Evolutionary conservation across 2,888 invertebrate genomes (phyloP), one percentile per base, ranked within the genome.

Genomic region (Ophion ventricosus): DNA sequence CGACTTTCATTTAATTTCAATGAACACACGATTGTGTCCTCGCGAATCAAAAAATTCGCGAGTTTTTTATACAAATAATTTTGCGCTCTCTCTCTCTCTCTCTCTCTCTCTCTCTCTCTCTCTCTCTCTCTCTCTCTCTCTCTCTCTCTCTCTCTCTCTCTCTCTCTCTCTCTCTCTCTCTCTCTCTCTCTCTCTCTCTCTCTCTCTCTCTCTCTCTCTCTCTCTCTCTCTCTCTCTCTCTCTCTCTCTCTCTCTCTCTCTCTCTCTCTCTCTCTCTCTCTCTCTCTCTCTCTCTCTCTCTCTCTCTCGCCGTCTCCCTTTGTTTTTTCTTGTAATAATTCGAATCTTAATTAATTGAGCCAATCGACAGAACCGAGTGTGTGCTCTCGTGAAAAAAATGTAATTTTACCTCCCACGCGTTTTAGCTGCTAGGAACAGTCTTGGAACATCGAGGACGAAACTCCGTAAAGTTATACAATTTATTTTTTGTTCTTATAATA

Each of bases 321-420:
- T 43, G 11, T n/a, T n/a, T 35, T 69, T 84, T 69, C 84, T 54
- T 80, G 80, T 82, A 83, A 88, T 82, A 87, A 88, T 85, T 86
- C 86, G 87, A 87, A 87, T 86, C 87, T 88, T 88, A 90, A 90
- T 90, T 90, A 91, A 91, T 91, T 91, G 91, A 92, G 91, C 89
- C 91, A 88, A 92, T 90, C 86, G 82, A 82, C 85, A 87, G 89
- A 84, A 86, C 85, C 87, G 88, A 89, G 90, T 85, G 86, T 86
- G 84, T 80, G 84, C 84, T 84, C 85, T 66, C 81, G 81, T 79
- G 54, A 75, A 66, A 69, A n/a, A 73, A 59, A 81, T 78, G 64
- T 8, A 56, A 43, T 11, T 43, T 43, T 14, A 43, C 14, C 69
- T 57, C 59, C 63, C 66, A 64, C 74, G 77, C 70, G 59, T 76